Evolutionary conservation across 2,797 vertebrate species (phyloP).

Genomic region (Mormyrops boulengeri): DNA sequence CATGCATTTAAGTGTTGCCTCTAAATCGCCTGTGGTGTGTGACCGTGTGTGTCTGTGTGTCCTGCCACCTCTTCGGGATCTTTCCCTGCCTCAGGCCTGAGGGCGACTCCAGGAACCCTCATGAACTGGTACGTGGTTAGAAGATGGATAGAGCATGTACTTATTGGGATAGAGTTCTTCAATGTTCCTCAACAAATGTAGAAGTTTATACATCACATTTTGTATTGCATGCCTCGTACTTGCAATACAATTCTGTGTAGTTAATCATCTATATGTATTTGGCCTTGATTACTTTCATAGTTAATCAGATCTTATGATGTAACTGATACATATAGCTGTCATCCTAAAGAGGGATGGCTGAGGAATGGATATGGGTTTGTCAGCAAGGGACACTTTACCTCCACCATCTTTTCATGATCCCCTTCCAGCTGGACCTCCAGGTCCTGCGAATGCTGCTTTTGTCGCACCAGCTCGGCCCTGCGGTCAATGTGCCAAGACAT

Average conservation of each 20-base stretch:
- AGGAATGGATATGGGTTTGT: neutral
- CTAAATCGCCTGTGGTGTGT: neutral
- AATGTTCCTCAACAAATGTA: neutral
- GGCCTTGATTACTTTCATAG: neutral
- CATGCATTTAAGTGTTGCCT: neutral
- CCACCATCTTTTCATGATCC: constrained; percentile 64
- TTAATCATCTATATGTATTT: neutral
- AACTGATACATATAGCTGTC: neutral
- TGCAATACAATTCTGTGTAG: neutral
- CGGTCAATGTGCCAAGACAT: constrained; percentile 33
- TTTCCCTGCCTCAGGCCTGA: neutral
- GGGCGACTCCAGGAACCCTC: neutral
- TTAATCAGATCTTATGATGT: neutral
- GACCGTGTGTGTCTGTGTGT: neutral
- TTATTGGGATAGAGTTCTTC: neutral
- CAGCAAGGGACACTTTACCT: constrained; percentile 60
- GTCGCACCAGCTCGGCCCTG: constrained; percentile 77
- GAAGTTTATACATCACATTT: neutral
- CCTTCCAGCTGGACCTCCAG: constrained; percentile 74
- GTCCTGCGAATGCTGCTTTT: constrained; percentile 76
- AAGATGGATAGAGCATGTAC: neutral
- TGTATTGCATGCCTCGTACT: neutral
- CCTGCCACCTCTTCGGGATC: neutral
- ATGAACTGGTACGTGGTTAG: neutral
- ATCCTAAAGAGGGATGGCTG: neutral